Conservation (phyloP, 2,888 invertebrate species). For the Ormia ochracea region DNA sequence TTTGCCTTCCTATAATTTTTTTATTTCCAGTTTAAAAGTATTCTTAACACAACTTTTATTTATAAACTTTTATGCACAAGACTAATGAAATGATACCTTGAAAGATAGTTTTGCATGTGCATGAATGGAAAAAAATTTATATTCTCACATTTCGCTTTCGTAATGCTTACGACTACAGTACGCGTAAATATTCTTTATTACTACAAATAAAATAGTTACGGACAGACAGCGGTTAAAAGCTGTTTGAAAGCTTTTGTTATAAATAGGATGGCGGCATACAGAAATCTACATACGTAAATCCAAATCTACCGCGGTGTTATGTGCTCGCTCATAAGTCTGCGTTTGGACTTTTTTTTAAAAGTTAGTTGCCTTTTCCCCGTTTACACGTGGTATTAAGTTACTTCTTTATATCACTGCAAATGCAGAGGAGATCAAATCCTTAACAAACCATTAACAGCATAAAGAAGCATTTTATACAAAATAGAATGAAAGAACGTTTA, state of each 20-base stretch:
- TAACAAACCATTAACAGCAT: constrained; percentile 14
- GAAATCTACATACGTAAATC: not conserved
- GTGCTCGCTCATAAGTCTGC: no score
- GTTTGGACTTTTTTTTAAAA: no score
- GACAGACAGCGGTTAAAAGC: constrained; percentile 46
- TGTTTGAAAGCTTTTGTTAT: constrained; percentile 46
- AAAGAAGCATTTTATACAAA: not conserved
- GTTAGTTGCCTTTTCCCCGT: constrained; percentile 9
- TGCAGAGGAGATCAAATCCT: constrained; percentile 40
- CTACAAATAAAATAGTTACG: not conserved
- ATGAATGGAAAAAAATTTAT: no score
- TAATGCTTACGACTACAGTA: no score
- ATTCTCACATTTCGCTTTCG: no score
- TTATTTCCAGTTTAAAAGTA: no score
- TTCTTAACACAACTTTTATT: no score
- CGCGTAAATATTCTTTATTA: not conserved
- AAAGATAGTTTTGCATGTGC: no score
- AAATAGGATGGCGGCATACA: not conserved
- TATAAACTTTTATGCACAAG: no score
- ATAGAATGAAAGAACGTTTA: constrained; percentile 19
- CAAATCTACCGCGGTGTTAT: no score
- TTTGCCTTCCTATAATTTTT: no score
- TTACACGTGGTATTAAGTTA: constrained; percentile 40
- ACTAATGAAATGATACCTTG: no score
- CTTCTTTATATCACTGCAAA: constrained; percentile 29